Evolutionary conservation across 2,113 vertebrate genomes (phyloP).

Genomic region (Tragelaphus imberbis): DNA sequence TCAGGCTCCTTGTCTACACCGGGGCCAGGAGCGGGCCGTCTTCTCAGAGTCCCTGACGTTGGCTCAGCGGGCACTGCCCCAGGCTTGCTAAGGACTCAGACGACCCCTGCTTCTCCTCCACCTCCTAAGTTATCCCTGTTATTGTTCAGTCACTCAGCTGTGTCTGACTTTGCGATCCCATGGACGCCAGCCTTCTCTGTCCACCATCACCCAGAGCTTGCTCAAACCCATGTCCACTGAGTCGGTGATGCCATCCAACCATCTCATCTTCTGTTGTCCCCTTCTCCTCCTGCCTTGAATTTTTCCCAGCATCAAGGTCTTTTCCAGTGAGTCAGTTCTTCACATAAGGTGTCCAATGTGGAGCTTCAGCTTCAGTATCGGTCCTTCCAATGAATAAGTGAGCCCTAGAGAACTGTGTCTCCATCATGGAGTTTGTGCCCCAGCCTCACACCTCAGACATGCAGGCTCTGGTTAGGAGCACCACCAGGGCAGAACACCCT

Average conservation of each 20-base stretch:
- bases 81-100: background rate
- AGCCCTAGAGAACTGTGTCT: background rate
- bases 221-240: background rate
- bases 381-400: background rate
- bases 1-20: background rate
- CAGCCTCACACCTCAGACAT: background rate
- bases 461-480: background rate
- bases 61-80: background rate
- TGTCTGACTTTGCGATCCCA: background rate
- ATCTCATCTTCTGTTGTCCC: background rate
- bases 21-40: background rate
- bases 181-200: background rate
- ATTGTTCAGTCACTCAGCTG: background rate
- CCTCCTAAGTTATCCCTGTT: background rate
- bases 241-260: background rate
- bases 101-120: background rate
- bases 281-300: background rate
- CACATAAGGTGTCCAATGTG: background rate
- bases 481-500: rapidly evolving
- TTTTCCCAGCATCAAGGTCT: background rate
- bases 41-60: rapidly evolving
- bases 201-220: background rate
- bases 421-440: background rate
- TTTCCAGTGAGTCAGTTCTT: background rate
- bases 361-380: background rate